These are phyloP conservation scores for Pseudochromis fuscus DNA, from an alignment of 2,797 vertebrate species.

Conservation along the genomic window DNA sequence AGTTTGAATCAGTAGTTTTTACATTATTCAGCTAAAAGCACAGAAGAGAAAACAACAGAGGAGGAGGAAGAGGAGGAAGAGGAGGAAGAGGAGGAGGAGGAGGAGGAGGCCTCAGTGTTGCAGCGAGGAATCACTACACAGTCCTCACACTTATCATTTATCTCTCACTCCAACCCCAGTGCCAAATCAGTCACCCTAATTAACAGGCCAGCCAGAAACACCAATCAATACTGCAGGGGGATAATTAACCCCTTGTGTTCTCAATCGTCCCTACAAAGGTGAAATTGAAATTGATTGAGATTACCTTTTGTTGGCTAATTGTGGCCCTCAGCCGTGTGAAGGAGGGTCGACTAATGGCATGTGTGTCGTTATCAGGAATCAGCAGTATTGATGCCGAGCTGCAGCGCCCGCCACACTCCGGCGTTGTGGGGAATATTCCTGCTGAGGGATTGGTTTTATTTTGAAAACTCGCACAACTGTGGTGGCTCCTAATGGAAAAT, in stretches of 20 bases:
- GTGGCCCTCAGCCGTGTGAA: constrained; percentile 45
- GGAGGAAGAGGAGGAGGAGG: not conserved
- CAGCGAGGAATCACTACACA: constrained; percentile 28
- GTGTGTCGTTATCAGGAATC: constrained; percentile 35
- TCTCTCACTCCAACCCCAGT: constrained; percentile 54
- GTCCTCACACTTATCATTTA: constrained; percentile 58
- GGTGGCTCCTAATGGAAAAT: not conserved
- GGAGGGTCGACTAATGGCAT: constrained; percentile 35
- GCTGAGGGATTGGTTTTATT: constrained; percentile 18
- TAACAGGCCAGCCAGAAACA: constrained; percentile 66
- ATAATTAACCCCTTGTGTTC: constrained; percentile 77
- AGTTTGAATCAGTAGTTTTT: constrained; percentile 28
- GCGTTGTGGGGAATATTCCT: not conserved
- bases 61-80: constrained; percentile 1
- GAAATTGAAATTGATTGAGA: constrained; percentile 79
- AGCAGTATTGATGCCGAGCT: constrained; percentile 15
- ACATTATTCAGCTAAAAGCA: constrained; percentile 42
- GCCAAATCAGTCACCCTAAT: constrained; percentile 79
- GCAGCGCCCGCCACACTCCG: too few relatives aligned
- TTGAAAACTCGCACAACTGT: not conserved
- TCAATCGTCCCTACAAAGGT: constrained; percentile 54
- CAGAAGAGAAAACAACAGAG: too few relatives aligned
- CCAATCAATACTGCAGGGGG: constrained; percentile 66
- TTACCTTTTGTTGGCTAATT: constrained; percentile 70
- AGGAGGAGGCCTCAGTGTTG: too few relatives aligned